Percentiles rank a stretch among this genome's conserved stretches.
phyloP scores from a whole-genome alignment of 2,888 invertebrate genomes.

The Mythimna albipuncta region DNA sequence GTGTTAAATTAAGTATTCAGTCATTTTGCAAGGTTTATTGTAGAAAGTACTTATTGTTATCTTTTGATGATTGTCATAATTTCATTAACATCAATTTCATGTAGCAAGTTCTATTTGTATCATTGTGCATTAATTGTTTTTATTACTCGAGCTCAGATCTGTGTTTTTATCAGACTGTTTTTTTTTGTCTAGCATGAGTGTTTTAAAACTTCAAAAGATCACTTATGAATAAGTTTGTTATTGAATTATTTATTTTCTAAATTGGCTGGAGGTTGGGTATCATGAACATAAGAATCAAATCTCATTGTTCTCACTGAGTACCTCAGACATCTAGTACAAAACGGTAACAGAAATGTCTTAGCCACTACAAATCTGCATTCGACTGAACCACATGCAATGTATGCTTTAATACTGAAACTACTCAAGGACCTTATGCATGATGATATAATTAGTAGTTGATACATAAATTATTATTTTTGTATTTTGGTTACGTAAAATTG shows the following conservation, averaged over 20 bases:
- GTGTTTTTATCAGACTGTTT: constrained; percentile 29
- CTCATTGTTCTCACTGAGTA: background rate
- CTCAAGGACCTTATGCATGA: constrained; percentile 21
- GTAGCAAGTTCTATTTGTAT: constrained; percentile 42
- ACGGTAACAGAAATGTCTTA: background rate
- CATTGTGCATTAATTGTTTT: constrained; percentile 33
- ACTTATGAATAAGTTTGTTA: background rate
- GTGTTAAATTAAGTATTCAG: constrained; percentile 56
- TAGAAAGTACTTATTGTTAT: constrained; percentile 59
- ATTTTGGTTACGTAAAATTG: constrained; percentile 49
- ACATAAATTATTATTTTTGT: constrained; percentile 33
- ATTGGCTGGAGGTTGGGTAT: constrained; percentile 1
- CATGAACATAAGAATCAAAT: background rate
- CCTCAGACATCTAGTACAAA: background rate
- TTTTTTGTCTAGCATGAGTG: constrained; percentile 37
- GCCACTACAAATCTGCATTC: background rate
- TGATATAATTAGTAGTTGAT: constrained; percentile 23
- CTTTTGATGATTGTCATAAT: constrained; percentile 34
- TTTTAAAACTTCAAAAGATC: constrained; percentile 14
- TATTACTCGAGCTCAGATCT: constrained; percentile 30
- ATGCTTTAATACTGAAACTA: background rate
- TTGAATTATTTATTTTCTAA: constrained; percentile 18
- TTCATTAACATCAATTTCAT: constrained; percentile 18
- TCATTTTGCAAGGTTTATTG: constrained; percentile 52
- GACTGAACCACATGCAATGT: background rate